These are phyloP conservation scores for Coracias cyanogaster DNA, from an alignment of 2,797 vertebrate genomes.

Conservation along the genomic window DNA sequence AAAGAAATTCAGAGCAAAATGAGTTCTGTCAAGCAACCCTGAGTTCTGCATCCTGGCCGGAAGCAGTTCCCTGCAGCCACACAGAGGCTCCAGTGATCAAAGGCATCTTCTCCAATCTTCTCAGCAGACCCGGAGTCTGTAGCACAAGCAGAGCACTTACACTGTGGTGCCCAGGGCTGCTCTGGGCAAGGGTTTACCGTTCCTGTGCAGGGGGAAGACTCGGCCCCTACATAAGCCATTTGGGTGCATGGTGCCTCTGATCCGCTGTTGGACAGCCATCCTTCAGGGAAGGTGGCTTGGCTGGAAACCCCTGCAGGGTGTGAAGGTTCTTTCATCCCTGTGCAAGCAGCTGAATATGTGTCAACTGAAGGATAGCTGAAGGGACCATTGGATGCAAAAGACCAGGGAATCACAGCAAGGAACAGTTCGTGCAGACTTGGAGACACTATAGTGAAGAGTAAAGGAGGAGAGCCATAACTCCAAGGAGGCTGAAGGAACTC, in stretches of 20 bases:
- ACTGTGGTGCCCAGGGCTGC: too few relatives aligned
- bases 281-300: not conserved
- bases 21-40: not conserved
- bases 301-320: not conserved
- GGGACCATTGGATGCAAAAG: rapidly evolving
- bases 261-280: not conserved
- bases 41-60: not conserved
- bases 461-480: not conserved
- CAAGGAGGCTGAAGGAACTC: not conserved
- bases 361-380: not conserved
- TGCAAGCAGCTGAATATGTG: not conserved
- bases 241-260: not conserved
- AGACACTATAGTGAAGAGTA: not conserved
- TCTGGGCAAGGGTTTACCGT: not conserved
- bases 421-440: not conserved
- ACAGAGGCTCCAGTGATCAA: not conserved
- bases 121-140: not conserved
- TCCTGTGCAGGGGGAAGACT: not conserved
- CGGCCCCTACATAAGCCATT: rapidly evolving
- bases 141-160: not conserved
- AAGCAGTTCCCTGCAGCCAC: not conserved
- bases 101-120: not conserved
- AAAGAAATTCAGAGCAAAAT: not conserved
- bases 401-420: not conserved
- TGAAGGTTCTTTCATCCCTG: not conserved